Evolutionary conservation across 2,113 vertebrate genomes (phyloP), one percentile per base, ranked within the genome.

Genomic region (Leuciscus idus): DNA sequence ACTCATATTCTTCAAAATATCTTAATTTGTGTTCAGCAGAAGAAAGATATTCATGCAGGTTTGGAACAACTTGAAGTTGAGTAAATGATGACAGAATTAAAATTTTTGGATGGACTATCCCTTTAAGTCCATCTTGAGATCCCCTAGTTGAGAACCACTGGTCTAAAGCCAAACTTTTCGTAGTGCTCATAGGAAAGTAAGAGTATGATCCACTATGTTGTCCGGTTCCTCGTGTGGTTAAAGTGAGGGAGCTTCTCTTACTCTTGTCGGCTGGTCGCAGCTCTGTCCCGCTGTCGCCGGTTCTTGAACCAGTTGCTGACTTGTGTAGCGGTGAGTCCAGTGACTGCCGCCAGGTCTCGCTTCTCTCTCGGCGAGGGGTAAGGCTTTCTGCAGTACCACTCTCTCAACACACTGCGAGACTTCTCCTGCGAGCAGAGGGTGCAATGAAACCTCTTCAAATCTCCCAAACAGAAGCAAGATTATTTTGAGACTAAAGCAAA

Each of bases 291-390:
- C 79, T 93, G 92, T 1, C 90, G 84, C 4, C 92, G 88, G 89
- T 93, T 93, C 89, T 93, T 92, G 89, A 93, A 93, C 92, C 92
- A 93, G 89, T 92, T 93, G 91, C 92, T 92, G 87, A 93, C 92
- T 87, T 92, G 92, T 48, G 91, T 92, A 6, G 90, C 82, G 21
- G 92, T 91, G 74, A 92, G 91, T 48, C 92, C 92, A 0, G 92
- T 92, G 52, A 85, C 89, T 0, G 81, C 89, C 0, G 94, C 92
- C 0, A 95, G 90, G 33, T 93, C 92, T 26, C 90, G 76, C 72
- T 95, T 95, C 81, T 95, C 93, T 61, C 87, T 88, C 0, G 92
- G 93, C 0, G 93, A 94, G 0, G 94, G 94, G 83, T 94, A 95
- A 0, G 92, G 91, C 62, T 93, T 92, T 6, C 64, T 82, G 64